These are phyloP conservation scores for Conistra vaccinii DNA, from an alignment of 2,888 invertebrate genomes.

Conservation along the genomic window DNA sequence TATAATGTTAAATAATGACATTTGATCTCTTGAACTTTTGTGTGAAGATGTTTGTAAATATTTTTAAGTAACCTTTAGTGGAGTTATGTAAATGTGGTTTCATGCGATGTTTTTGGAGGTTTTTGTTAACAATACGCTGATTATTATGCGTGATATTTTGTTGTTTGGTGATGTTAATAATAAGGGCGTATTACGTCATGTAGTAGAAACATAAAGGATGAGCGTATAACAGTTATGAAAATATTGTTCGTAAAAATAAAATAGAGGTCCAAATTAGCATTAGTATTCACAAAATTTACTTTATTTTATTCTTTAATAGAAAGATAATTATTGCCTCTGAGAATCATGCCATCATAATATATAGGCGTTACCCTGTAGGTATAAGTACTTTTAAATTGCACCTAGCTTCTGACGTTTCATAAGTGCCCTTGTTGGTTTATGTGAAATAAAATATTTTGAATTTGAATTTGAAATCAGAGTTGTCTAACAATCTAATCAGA, in stretches of 20 bases:
- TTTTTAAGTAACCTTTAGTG: conserved; percentile 54
- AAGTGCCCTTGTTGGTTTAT: too few species aligned
- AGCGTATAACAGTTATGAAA: background rate
- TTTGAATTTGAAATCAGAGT: too few species aligned
- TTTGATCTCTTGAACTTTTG: conserved; percentile 63
- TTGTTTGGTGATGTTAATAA: conserved; percentile 15
- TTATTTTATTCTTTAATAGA: background rate
- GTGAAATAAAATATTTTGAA: too few species aligned
- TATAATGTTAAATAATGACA: conserved; percentile 69
- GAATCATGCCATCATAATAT: background rate
- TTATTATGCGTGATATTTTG: conserved; percentile 26
- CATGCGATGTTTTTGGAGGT: conserved; percentile 25
- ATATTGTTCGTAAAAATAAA: background rate
- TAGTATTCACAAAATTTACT: background rate
- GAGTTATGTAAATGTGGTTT: conserved; percentile 51
- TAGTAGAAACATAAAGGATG: background rate
- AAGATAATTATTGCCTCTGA: background rate
- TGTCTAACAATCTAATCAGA: background rate
- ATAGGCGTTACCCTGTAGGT: too few species aligned
- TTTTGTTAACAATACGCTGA: conserved; percentile 29
- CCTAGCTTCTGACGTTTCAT: too few species aligned
- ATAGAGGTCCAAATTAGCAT: background rate
- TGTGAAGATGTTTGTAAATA: conserved; percentile 45
- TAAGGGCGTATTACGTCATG: conserved; percentile 17
- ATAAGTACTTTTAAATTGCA: background rate